These are phyloP conservation scores for Fistularia tabacaria DNA, from an alignment of 2,797 vertebrate species.

Conservation along the genomic window DNA sequence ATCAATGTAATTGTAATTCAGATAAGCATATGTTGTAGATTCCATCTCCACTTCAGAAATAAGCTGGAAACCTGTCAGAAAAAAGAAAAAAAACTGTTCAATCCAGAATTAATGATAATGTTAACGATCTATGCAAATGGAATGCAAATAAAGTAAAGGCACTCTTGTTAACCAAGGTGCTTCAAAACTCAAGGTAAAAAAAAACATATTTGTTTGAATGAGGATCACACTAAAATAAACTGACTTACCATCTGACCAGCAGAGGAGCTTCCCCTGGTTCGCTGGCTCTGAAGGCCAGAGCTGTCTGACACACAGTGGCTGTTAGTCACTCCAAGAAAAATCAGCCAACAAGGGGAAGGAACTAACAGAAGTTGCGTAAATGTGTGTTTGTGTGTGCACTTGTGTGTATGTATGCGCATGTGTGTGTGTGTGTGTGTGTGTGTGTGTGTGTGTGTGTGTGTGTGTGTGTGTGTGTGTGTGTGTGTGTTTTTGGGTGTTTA, in stretches of 20 bases:
- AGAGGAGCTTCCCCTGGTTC: slow-evolving; percentile 6
- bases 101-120: neutral
- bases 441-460: neutral
- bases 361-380: slow-evolving; percentile 14
- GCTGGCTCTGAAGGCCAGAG: slow-evolving; percentile 7
- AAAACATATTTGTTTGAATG: slow-evolving; percentile 8
- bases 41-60: slow-evolving; percentile 9
- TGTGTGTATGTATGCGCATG: neutral
- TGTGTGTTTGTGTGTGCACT: too few species aligned
- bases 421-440: slow-evolving; percentile 7
- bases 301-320: slow-evolving; percentile 25
- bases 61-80: slow-evolving; percentile 5
- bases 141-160: neutral
- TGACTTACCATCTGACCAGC: slow-evolving; percentile 25
- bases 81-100: slow-evolving; percentile 4
- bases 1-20: neutral
- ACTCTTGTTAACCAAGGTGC: neutral
- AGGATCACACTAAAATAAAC: slow-evolving; percentile 1
- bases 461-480: too few species aligned
- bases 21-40: neutral
- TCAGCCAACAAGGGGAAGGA: slow-evolving; percentile 27
- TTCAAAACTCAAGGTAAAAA: neutral
- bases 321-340: slow-evolving; percentile 27
- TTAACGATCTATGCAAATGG: neutral
- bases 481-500: too few species aligned